Evolutionary conservation across 2,797 vertebrate genomes (phyloP), one percentile per base, ranked within the genome.

Genomic region (Tachyglossus aculeatus): DNA sequence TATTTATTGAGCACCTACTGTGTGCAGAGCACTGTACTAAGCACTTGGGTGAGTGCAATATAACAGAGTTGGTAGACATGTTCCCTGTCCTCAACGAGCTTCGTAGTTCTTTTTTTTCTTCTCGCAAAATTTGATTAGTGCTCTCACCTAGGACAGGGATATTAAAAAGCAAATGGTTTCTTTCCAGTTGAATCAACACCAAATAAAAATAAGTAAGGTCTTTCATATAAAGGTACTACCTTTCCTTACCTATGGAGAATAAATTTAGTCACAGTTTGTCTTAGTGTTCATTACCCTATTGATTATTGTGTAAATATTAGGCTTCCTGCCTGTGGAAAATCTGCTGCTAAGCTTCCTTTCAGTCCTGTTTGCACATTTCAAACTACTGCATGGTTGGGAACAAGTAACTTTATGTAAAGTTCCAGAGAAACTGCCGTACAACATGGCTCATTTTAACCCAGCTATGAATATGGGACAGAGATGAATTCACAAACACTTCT

Each of bases 401-500:
- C 90, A 93, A 92, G 89, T 74, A 88, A 90, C 86, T 89, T 90
- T 92, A 87, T 93, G 88, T 91, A 90, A 90, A 12, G 21, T 80
- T 91, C 85, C 90, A 66, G n/a, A 83, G 77, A 85, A 90, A 88
- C 72, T 66, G 56, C 76, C 82, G 66, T 10, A 86, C 86, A 84
- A 85, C 86, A 40, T 48, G 88, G 85, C 64, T 91, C 71, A 79
- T 91, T 93, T 90, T 91, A 89, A 86, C 82, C 77, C 80, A 89
- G 87, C 88, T 91, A 92, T 89, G 89, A 93, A 90, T 84, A 86
- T 60, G 84, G 84, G 81, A 88, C 78, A 88, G 81, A 87, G 71
- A 87, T 92, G 91, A 93, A 93, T 92, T 91, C 82, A 93, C 90
- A 93, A 91, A 88, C 40, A 48, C 78, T 85, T 76, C 80, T 92